These are phyloP conservation scores for Peromyscus leucopus DNA, from an alignment of 2,113 vertebrate genomes.

Conservation along the genomic window DNA sequence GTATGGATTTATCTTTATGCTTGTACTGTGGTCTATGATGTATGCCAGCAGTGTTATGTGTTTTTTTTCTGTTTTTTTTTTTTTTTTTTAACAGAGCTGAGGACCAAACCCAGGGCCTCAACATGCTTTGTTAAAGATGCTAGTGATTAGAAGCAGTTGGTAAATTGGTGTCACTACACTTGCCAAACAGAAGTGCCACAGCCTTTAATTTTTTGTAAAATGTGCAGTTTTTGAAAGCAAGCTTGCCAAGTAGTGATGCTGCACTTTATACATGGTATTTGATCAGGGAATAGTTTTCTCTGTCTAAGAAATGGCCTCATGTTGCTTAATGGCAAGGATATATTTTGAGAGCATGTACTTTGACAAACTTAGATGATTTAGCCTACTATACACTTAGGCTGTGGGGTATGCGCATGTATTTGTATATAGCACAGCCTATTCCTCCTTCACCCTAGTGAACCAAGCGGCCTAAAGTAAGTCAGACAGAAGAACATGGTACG, in stretches of 20 bases:
- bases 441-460: neutral
- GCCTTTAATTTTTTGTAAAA: neutral
- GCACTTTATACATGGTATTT: neutral
- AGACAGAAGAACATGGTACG: neutral
- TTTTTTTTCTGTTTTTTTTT: too few species aligned
- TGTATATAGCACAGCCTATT: neutral
- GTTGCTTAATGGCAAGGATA: neutral
- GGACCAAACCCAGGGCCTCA: too few species aligned
- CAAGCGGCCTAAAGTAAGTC: neutral
- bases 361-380: neutral
- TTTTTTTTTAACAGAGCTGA: too few species aligned
- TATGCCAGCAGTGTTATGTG: neutral
- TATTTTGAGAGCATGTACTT: neutral
- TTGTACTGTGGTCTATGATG: neutral
- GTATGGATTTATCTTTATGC: neutral
- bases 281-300: neutral
- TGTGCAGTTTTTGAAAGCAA: neutral
- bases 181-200: neutral
- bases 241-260: neutral
- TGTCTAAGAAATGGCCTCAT: neutral
- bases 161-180: neutral
- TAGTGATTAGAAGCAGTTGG: neutral
- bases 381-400: neutral
- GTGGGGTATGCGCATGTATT: neutral
- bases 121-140: neutral